Conservation (phyloP, 2,113 vertebrate species). For the Sarotherodon lohbergeri region DNA sequence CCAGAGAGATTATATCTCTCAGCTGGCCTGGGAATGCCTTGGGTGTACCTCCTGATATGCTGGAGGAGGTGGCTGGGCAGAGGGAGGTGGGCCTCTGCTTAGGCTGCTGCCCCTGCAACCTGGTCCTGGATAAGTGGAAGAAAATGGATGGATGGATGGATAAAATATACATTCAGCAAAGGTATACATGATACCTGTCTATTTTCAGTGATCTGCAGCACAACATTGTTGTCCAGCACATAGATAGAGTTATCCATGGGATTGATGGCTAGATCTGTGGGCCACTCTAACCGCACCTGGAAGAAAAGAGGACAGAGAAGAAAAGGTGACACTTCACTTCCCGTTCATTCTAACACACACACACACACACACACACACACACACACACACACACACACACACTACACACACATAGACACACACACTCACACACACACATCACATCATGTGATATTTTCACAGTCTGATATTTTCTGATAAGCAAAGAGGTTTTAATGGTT, state of each 20-base stretch:
- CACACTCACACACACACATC: not conserved
- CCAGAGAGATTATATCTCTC: not conserved
- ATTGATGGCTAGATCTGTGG: slow-evolving; percentile 95
- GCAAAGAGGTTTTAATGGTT: not conserved
- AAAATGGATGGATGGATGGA: not conserved
- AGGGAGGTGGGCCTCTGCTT: not conserved
- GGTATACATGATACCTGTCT: slow-evolving; percentile 69
- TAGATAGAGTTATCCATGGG: slow-evolving; percentile 99
- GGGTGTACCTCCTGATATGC: not conserved
- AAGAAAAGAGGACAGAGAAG: not conserved
- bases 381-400: not conserved
- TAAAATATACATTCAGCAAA: not conserved
- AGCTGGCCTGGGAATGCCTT: not conserved
- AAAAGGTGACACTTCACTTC: not conserved
- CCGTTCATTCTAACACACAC: not conserved
- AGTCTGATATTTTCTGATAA: not conserved
- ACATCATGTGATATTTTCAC: not conserved
- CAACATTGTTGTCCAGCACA: slow-evolving; percentile 96
- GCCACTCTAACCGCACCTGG: slow-evolving; percentile 96
- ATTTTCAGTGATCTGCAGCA: slow-evolving; percentile 97
- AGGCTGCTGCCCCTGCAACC: not conserved
- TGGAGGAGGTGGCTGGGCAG: not conserved
- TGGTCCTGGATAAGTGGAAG: not conserved
- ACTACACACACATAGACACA: no score
- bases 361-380: not conserved